These are phyloP conservation scores for Andrena chrysosceles DNA, from an alignment of 2,888 invertebrate species.

Conservation along the genomic window DNA sequence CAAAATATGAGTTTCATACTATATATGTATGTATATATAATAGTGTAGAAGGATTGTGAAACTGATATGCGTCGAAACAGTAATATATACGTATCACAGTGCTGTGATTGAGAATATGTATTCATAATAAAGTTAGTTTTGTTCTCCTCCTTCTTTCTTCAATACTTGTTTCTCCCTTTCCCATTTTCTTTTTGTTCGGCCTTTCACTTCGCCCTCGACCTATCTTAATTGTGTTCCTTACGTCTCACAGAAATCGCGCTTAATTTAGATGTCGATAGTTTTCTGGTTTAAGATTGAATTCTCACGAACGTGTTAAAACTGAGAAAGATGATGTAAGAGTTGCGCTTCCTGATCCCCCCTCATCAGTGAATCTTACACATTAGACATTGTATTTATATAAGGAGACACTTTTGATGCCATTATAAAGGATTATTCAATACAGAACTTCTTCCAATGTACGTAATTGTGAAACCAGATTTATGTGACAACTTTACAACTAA, in stretches of 20 bases:
- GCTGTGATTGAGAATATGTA: slow-evolving; percentile 77
- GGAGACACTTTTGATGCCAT: neutral
- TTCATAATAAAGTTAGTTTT: slow-evolving; percentile 71
- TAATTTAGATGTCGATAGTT: neutral
- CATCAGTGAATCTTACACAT: slow-evolving; percentile 40
- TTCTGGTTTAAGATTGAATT: neutral
- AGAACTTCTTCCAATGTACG: too few relatives aligned
- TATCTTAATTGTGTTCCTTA: slow-evolving; percentile 44
- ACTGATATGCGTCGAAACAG: slow-evolving; percentile 80
- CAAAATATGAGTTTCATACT: slow-evolving; percentile 70
- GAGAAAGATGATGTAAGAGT: slow-evolving; percentile 9
- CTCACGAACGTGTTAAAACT: neutral
- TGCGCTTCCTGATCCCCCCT: neutral
- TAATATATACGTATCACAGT: slow-evolving; percentile 80
- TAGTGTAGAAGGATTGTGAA: slow-evolving; percentile 71
- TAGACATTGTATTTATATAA: slow-evolving; percentile 28
- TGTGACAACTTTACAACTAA: too few relatives aligned
- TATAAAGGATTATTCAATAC: neutral
- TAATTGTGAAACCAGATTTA: too few relatives aligned
- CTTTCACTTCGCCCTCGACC: slow-evolving; percentile 64
- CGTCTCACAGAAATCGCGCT: slow-evolving; percentile 1
- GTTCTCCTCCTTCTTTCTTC: slow-evolving; percentile 37
- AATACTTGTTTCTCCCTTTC: slow-evolving; percentile 1
- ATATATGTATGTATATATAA: slow-evolving; percentile 59
- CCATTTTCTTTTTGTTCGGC: slow-evolving; percentile 19